Conservation (phyloP, 2,113 vertebrate species). For the Protobothrops flavoviridis region DNA sequence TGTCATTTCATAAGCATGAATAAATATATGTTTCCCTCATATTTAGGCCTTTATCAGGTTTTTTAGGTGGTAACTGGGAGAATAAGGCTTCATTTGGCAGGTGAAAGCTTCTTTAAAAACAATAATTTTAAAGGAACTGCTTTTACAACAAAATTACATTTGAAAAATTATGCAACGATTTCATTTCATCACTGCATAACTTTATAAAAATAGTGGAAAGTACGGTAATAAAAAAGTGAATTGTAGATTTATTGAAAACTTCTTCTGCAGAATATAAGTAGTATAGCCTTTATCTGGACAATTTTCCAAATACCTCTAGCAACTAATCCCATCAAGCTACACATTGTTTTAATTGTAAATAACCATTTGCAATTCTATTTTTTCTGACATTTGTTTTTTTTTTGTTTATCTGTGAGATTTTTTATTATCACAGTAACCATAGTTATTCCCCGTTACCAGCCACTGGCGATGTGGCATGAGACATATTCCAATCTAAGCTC, state of each 20-base stretch:
- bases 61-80: background rate
- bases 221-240: background rate
- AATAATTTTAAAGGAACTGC: background rate
- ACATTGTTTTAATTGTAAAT: background rate
- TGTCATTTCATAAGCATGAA: background rate
- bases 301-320: background rate
- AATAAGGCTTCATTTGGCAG: background rate
- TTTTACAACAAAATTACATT: background rate
- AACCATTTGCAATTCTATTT: background rate
- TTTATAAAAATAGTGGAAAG: background rate
- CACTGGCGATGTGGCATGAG: background rate
- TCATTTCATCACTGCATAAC: background rate
- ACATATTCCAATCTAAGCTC: background rate
- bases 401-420: too few species aligned
- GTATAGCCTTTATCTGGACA: background rate
- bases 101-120: background rate
- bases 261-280: background rate
- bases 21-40: background rate
- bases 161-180: background rate
- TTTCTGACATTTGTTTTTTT: too few species aligned
- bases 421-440: too few species aligned
- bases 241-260: background rate
- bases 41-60: background rate
- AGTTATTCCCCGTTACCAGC: background rate
- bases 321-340: background rate